A percentile compares a stretch with the other conserved stretches of the same genome.
Evolutionary conservation across 2,888 invertebrate species (phyloP).

Genomic region (Ectemnius continuus): DNA sequence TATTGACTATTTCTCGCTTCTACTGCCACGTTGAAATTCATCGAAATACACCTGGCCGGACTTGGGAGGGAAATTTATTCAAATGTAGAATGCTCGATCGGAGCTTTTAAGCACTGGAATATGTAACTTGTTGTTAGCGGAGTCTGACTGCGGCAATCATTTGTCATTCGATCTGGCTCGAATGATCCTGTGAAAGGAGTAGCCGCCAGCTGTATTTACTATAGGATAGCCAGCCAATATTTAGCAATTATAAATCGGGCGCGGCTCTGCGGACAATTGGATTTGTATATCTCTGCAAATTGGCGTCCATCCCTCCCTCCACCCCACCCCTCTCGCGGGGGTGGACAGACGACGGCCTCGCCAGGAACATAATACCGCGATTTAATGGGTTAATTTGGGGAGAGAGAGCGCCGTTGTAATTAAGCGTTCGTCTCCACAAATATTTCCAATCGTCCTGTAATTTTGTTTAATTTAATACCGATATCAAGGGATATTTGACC

Average conservation of each 20-base stretch:
- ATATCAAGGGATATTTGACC: conserved; percentile 2
- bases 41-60: neutral
- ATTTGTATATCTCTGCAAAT: conserved; percentile 3
- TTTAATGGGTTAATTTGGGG: conserved; percentile 5
- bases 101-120: no score
- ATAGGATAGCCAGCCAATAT: conserved; percentile 1
- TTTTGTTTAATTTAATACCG: conserved; percentile 9
- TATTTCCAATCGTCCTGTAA: neutral
- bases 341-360: neutral
- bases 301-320: neutral
- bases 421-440: conserved; percentile 1
- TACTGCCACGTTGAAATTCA: neutral
- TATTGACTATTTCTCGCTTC: neutral
- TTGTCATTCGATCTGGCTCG: neutral
- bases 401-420: neutral
- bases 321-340: neutral
- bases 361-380: neutral
- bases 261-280: neutral
- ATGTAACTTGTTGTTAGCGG: no score
- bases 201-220: neutral
- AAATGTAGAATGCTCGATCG: no score
- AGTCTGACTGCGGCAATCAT: neutral
- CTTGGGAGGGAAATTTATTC: neutral
- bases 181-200: neutral
- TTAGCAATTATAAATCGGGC: conserved; percentile 5